Percentiles rank a stretch among this genome's conserved stretches.
Evolutionary conservation across 2,888 invertebrate species (phyloP).

Genomic region (Gymnosoma rotundatum): DNA sequence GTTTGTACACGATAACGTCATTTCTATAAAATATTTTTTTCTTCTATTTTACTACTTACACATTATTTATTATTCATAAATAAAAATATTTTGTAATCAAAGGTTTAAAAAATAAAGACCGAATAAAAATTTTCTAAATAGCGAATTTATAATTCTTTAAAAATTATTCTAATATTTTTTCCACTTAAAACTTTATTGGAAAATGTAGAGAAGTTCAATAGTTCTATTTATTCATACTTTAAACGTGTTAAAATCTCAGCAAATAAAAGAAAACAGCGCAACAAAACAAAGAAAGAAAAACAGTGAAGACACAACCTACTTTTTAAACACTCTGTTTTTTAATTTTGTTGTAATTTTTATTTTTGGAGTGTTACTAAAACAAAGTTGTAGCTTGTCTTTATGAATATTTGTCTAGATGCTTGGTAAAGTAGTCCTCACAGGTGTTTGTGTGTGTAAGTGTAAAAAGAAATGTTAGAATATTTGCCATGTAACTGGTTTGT

Average conservation of each 20-base stretch:
- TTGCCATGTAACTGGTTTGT: slow-evolving; percentile 52
- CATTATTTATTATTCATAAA: too few relatives aligned
- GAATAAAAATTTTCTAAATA: too few relatives aligned
- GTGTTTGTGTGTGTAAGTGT: background rate
- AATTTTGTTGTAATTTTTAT: background rate
- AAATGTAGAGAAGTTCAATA: too few relatives aligned
- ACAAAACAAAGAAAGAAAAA: background rate
- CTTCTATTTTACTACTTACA: too few relatives aligned
- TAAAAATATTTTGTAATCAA: too few relatives aligned
- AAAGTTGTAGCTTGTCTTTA: background rate
- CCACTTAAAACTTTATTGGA: too few relatives aligned
- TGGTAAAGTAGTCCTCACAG: background rate
- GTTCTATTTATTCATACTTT: slow-evolving; percentile 5
- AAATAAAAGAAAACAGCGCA: slow-evolving; percentile 31
- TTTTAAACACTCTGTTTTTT: background rate
- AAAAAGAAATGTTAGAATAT: slow-evolving; percentile 20
- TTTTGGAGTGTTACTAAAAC: background rate
- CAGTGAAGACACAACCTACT: background rate
- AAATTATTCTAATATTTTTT: too few relatives aligned
- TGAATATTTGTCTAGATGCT: slow-evolving; percentile 30
- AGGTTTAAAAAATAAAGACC: too few relatives aligned
- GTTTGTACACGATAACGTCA: background rate
- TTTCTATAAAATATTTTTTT: background rate
- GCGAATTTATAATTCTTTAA: too few relatives aligned
- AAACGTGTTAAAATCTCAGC: slow-evolving; percentile 50